Evolutionary conservation across 1,140 invertebrate genomes (phyloP), one percentile per base, ranked within the genome.

Genomic region (Zaprionus nigranus): DNA sequence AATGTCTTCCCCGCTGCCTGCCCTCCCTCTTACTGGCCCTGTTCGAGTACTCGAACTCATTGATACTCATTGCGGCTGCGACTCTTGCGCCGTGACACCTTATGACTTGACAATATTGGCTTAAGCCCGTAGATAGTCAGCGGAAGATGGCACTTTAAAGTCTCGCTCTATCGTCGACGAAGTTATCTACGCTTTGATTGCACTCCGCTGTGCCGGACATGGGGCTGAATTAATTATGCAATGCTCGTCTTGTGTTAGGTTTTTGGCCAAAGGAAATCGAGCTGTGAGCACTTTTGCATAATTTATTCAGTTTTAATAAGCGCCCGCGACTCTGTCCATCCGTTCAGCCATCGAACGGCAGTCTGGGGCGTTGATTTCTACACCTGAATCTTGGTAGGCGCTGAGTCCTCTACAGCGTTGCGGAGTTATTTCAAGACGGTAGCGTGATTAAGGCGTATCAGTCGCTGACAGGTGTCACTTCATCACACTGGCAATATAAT

Each of bases 291-390:
- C 77, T 81, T 90, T 88, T 88, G 78, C 84, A 88, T 88, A 88
- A 88, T 88, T 88, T 88, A 88, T 88, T 88, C 84, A 88, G 77
- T 88, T 88, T 88, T 88, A 88, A 88, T 88, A 88, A 88, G 84
- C 81, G 76, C 5, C 40, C 54, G 43, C 63, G 60, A 28, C 6
- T 17, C 24, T n/a, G 62, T 65, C 62, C 62, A 40, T 49, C 17
- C 49, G 49, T 22, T 17, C 7, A 5, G 3, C 9, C 11, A 24
- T 26, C 28, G 11, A 38, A 36, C 28, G n/a, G n/a, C n/a, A 30
- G 43, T 61, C 43, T n/a, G 24, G 7, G 40, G 26, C 30, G 57
- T 60, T 59, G 56, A 65, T 57, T 65, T 65, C 57, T 65, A 57
- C 53, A 57, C 63, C 22, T 57, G 26, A 43, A 43, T 9, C 53